These are phyloP conservation scores for Thalassophryne amazonica DNA, from an alignment of 2,797 vertebrate species.

Conservation along the genomic window DNA sequence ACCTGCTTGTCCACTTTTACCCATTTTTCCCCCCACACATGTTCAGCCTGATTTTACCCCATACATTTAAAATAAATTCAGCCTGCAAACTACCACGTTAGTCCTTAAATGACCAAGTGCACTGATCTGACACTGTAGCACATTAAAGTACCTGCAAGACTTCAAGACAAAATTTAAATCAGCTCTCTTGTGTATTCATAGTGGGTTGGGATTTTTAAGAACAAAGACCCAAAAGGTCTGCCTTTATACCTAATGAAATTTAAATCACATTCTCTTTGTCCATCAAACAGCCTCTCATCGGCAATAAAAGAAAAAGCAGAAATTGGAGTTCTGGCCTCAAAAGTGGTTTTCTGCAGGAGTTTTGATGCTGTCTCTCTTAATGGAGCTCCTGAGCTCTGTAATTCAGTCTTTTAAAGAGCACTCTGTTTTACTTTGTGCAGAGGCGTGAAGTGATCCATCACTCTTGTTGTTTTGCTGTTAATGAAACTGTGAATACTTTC, in stretches of 20 bases:
- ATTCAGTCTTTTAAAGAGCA: conserved; percentile 49
- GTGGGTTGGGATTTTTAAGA: conserved; percentile 25
- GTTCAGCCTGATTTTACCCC: no score
- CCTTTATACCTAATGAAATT: conserved; percentile 43
- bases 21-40: no score
- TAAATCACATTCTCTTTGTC: conserved; percentile 41
- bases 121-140: conserved; percentile 15
- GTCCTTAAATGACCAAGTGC: conserved; percentile 18
- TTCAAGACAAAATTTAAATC: conserved; percentile 41
- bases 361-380: conserved; percentile 50
- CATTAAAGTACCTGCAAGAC: conserved; percentile 26
- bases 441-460: conserved; percentile 54
- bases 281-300: conserved; percentile 36
- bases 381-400: conserved; percentile 42
- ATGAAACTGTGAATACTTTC: conserved; percentile 40
- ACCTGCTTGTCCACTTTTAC: no score
- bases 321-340: conserved; percentile 27
- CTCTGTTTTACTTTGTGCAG: conserved; percentile 49
- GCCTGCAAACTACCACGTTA: no score
- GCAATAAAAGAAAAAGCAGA: conserved; percentile 36
- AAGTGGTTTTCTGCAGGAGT: conserved; percentile 35
- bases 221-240: conserved; percentile 43
- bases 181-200: conserved; percentile 22
- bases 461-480: conserved; percentile 56
- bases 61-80: conserved; percentile 3